Percentiles rank a stretch among this genome's conserved stretches.
Evolutionary conservation across 1,140 invertebrate species (phyloP).

Genomic region (Heliconius himera): DNA sequence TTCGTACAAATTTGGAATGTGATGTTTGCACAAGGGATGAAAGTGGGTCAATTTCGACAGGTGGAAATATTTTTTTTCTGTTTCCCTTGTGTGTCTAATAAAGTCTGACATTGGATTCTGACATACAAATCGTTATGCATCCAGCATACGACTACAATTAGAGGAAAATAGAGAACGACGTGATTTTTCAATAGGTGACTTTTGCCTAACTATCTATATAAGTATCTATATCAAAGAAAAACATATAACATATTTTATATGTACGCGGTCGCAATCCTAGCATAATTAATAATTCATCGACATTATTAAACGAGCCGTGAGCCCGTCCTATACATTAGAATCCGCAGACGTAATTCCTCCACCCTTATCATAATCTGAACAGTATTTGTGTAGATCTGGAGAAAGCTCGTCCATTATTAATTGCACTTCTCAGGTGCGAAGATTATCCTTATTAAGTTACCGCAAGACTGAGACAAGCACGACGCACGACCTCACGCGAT

Average conservation of each 20-base stretch:
- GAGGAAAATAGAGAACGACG: too few species aligned
- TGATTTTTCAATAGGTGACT: not conserved
- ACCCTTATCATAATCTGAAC: constrained; percentile 47
- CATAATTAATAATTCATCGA: not conserved
- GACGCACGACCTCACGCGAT: constrained; percentile 38
- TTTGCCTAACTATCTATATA: not conserved
- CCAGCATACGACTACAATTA: too few species aligned
- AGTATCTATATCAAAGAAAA: not conserved
- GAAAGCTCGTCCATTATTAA: constrained; percentile 70
- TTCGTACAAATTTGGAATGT: too few species aligned
- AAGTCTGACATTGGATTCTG: too few species aligned
- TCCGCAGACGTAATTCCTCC: constrained; percentile 38
- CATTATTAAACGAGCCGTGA: not conserved
- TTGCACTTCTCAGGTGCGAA: constrained; percentile 72
- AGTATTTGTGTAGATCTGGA: constrained; percentile 46
- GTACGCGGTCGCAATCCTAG: not conserved
- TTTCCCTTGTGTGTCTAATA: too few species aligned
- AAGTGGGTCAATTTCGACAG: too few species aligned
- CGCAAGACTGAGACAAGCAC: constrained; percentile 61
- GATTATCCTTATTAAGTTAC: constrained; percentile 73
- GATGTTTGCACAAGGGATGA: too few species aligned
- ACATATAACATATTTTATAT: not conserved
- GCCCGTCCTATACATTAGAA: constrained; percentile 28
- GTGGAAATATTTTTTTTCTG: too few species aligned
- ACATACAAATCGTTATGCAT: too few species aligned